Base-by-base conservation (phyloP, 1,140 invertebrate species). In the Bombus terrestris region DNA sequence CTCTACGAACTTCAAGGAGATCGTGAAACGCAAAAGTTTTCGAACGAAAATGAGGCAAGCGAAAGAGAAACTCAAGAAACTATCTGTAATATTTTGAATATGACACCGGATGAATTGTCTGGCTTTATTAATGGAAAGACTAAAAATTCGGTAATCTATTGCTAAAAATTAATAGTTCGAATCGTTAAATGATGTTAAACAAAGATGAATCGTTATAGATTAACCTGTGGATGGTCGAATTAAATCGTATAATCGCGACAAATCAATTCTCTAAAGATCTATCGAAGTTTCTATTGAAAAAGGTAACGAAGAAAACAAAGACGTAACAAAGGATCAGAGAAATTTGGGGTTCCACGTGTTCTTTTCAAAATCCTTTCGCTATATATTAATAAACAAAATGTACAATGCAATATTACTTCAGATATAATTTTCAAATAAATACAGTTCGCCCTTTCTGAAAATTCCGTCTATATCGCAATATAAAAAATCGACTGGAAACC, bases 41-140 rank as follows among this genome's bases (percentile, higher is more conserved):
- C 73, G 0, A 81, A 83, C 43, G 81, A 41, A 28, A 83, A 68
- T 43, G 91, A 89, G 73, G 68, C 82, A 13, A 87, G 90, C 43
- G 89, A 90, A 74, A 71, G 71, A 28, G 90, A 92, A 76, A 87
- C 89, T 39, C 82, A 87, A 6, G 86, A 91, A 79, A 88, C 90
- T 39, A 89, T 89, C 1, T 92, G 91, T n/a, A 81, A 73, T 80
- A 92, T 92, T 82, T 88, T 92, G 25, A 91, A 92, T 28, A 91
- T 92, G 74, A 91, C 91, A 15, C 91, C 87, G 1, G 77, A 81
- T 57, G 82, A 92, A 79, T 75, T 92, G 18, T 82, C 86, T 12
- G 74, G 84, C 22, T 90, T 92, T 43, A 86, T 91, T 39, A 88
- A 89, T 18, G 86, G 73, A 64, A 85, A 69, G 69, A 12, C 73